Evolutionary conservation across 2,888 invertebrate species (phyloP), one percentile per base, ranked within the genome.

Genomic region (Elmis aenea): DNA sequence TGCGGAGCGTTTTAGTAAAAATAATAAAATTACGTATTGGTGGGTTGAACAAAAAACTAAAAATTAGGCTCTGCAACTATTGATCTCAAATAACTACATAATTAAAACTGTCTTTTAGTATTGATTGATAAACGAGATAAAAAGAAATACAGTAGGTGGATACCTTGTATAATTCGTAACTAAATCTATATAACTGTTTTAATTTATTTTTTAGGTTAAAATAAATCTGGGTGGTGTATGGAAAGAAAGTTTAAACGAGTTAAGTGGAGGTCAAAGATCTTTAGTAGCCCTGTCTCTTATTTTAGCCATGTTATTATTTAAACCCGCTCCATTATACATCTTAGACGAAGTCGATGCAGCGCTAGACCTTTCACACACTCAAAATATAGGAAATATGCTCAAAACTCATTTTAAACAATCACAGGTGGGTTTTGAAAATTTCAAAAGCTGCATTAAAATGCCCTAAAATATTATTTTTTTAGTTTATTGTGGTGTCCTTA

Each of bases 281-380:
- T 75, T 99, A 42, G 95, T 97, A 25, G 97, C 99, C 2, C 75
- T 99, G 33, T 94, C 97, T 1, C 76, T 99, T 38, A 93, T 99
- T 54, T 76, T 99, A 55, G 90, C 97, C 23, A 90, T 99, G 88
- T 68, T 97, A 59, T 78, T 91, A 55, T 99, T 94, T 72, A 93
- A 94, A 63, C 97, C 99, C 2, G 99, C 99, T 13, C 99, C 99
- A 4, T 76, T 99, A 9, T 99, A 99, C 69, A 95, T 99, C 66
- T 76, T 99, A 57, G 99, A 99, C 68, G 99, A 99, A 74, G 94
- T 99, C 30, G 99, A 99, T 67, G 96, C 99, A 1, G 99, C 97
- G 5, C 74, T 99, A 13, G 99, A 99, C 72, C 79, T 96, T 49
- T 92, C 91, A 3, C 99, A 99, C 68, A 99, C 99, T 6, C 96